phyloP scores from a whole-genome alignment of 2,797 vertebrate genomes.

The Yasuhikotakia modesta region DNA sequence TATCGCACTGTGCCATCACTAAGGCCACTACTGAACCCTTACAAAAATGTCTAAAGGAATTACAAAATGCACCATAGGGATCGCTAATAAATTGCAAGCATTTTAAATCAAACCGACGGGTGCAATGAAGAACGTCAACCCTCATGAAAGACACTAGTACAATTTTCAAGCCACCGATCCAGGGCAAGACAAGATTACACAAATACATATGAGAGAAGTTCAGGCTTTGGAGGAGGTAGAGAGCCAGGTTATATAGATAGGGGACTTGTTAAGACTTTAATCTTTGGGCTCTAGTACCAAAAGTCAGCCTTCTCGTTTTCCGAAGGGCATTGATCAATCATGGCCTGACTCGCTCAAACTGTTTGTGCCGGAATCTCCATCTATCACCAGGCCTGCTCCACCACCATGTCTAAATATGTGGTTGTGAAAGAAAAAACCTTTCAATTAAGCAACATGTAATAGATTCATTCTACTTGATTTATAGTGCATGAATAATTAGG shows the following conservation, averaged over 20 bases:
- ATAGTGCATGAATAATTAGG: constrained; percentile 95
- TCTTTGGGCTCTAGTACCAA: constrained; percentile 80
- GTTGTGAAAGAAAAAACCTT: constrained; percentile 83
- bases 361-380: constrained; percentile 92
- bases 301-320: constrained; percentile 77
- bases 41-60: constrained; percentile 78
- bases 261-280: constrained; percentile 79
- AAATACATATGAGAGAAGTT: constrained; percentile 68
- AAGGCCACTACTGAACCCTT: constrained; percentile 78
- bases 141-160: constrained; percentile 71
- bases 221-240: constrained; percentile 66
- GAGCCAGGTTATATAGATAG: constrained; percentile 56
- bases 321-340: constrained; percentile 97
- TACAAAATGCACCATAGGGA: constrained; percentile 77
- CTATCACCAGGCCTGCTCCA: constrained; percentile 86
- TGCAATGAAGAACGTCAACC: constrained; percentile 38
- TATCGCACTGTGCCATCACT: constrained; percentile 80
- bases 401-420: constrained; percentile 78
- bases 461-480: constrained; percentile 94
- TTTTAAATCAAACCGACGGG: constrained; percentile 76
- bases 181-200: constrained; percentile 69
- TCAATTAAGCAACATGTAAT: constrained; percentile 95
- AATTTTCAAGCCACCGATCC: constrained; percentile 68
- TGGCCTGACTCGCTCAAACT: constrained; percentile 94
- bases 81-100: constrained; percentile 78